A percentile compares a stretch with the other conserved stretches of the same genome.
Conservation (phyloP, 2,113 vertebrate species). For the Tamias sibiricus region DNA sequence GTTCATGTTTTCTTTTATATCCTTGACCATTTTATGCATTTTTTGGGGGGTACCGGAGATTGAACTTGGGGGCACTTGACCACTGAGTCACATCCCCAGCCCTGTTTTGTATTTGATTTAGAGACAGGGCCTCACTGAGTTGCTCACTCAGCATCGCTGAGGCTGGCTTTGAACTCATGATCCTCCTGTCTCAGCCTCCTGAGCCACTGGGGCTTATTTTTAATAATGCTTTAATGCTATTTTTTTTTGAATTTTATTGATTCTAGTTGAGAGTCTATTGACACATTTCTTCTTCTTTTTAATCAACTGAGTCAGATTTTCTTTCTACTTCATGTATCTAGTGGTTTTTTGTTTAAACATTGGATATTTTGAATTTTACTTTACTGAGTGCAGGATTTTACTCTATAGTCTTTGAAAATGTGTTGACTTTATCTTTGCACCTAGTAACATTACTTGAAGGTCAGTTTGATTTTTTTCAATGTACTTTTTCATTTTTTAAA, state of each 20-base stretch:
- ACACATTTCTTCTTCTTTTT: not conserved
- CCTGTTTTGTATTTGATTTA: too few relatives aligned
- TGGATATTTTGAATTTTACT: slow-evolving; percentile 42
- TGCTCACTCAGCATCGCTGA: too few relatives aligned
- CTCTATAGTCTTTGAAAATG: not conserved
- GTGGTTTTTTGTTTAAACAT: not conserved
- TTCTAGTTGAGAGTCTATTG: not conserved
- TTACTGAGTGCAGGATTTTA: not conserved
- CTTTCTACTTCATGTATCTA: not conserved
- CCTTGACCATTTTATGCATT: not conserved
- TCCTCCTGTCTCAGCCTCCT: too few relatives aligned
- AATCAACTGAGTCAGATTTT: not conserved
- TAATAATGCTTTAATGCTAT: not conserved
- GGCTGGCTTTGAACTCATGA: too few relatives aligned
- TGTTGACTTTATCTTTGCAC: not conserved
- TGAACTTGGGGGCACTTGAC: too few relatives aligned
- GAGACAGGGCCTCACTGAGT: too few relatives aligned
- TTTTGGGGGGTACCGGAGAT: not conserved
- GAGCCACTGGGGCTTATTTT: not conserved
- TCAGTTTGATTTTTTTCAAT: not conserved
- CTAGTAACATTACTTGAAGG: not conserved
- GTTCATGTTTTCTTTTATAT: slow-evolving; percentile 19
- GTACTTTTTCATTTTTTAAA: not conserved
- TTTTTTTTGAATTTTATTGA: not conserved
- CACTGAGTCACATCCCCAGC: too few relatives aligned